A percentile compares a stretch with the other conserved stretches of the same genome.
Evolutionary conservation across 2,113 vertebrate species (phyloP).

Genomic region (Hystrix cristata): DNA sequence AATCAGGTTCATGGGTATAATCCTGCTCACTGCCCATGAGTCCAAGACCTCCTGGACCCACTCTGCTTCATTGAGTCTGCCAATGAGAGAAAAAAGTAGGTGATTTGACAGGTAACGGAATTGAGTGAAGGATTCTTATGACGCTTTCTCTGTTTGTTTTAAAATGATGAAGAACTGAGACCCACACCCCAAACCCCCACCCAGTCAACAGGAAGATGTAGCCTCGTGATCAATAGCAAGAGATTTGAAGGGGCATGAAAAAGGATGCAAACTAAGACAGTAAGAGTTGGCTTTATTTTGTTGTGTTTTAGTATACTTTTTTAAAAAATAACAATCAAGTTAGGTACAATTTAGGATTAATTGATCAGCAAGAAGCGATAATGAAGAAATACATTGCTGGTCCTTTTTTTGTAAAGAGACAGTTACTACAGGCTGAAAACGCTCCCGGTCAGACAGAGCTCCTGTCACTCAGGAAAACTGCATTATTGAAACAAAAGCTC

Average conservation of each 20-base stretch:
- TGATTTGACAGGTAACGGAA: neutral
- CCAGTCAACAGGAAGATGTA: neutral
- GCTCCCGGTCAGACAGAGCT: neutral
- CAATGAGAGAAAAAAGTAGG: neutral
- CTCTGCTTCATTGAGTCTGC: neutral
- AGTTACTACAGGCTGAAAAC: neutral
- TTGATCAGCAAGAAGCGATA: neutral
- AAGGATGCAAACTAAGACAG: neutral
- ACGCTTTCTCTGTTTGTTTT: neutral
- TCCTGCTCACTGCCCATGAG: neutral
- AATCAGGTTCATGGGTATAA: neutral
- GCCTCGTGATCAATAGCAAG: neutral
- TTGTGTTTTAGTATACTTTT: neutral
- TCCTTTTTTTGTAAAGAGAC: neutral
- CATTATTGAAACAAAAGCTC: constrained; percentile 7
- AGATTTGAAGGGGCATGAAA: neutral
- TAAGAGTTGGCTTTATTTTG: neutral
- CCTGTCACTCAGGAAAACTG: neutral
- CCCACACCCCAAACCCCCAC: neutral
- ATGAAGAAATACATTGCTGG: neutral
- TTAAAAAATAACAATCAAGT: neutral
- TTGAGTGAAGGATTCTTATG: neutral
- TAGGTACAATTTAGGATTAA: constrained; percentile 10
- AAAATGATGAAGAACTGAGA: constrained; percentile 2
- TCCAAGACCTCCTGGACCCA: neutral